Conservation (phyloP, 2,888 invertebrate species). For the Erebia ligea region DNA sequence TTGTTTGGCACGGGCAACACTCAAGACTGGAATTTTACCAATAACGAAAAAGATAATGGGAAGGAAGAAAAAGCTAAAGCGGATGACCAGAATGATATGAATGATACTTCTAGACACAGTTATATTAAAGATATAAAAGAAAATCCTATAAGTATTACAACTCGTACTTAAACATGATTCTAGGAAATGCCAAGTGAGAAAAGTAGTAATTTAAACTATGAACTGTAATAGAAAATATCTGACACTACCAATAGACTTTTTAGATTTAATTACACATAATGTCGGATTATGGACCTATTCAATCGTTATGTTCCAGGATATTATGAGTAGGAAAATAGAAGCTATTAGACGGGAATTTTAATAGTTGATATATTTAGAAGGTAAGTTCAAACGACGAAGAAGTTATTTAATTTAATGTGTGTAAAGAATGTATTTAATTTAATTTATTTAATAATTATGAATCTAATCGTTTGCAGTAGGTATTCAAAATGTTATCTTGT, state of each 20-base stretch:
- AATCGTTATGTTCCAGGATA: slow-evolving; percentile 32
- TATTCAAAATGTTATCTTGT: slow-evolving; percentile 26
- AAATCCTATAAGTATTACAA: slow-evolving; percentile 60
- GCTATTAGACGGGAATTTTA: slow-evolving; percentile 13
- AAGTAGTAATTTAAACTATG: not conserved
- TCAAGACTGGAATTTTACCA: slow-evolving; percentile 87
- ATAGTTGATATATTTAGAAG: slow-evolving; percentile 16
- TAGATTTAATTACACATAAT: slow-evolving; percentile 25
- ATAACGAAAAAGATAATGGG: slow-evolving; percentile 47
- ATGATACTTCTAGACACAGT: slow-evolving; percentile 52
- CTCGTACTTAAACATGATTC: slow-evolving; percentile 39
- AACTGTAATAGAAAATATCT: slow-evolving; percentile 25
- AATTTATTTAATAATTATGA: slow-evolving; percentile 9
- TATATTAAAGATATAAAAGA: slow-evolving; percentile 63
- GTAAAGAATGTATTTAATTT: slow-evolving; percentile 12
- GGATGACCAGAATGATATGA: slow-evolving; percentile 45
- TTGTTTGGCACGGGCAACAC: slow-evolving; percentile 87
- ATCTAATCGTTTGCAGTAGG: slow-evolving; percentile 17
- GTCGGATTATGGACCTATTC: slow-evolving; percentile 25
- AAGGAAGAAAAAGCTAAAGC: slow-evolving; percentile 43
- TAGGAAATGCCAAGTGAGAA: slow-evolving; percentile 3
- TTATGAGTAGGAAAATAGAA: slow-evolving; percentile 31
- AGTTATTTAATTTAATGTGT: too few relatives aligned
- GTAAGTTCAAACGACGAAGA: not conserved
- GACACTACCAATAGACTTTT: slow-evolving; percentile 26